phyloP scores from a whole-genome alignment of 2,797 vertebrate species.

The Siniperca undulata region DNA sequence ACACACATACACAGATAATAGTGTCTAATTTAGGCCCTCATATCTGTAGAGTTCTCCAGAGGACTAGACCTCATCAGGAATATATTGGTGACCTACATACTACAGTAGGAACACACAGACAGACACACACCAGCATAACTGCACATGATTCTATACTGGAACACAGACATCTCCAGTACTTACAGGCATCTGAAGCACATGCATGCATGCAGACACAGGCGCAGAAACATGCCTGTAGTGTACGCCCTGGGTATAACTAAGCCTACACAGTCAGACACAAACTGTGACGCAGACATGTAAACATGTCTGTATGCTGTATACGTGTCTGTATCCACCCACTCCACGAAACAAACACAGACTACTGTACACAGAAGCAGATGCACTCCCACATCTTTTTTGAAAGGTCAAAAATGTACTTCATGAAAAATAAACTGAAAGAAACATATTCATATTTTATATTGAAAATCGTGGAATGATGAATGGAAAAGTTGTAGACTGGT shows the following conservation, averaged over 20 bases:
- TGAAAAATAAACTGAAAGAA: conserved; percentile 15
- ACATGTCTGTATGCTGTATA: conserved; percentile 38
- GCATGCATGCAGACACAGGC: conserved; percentile 41
- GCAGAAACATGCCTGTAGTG: conserved; percentile 35
- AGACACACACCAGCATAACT: conserved; percentile 30
- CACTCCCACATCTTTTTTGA: conserved; percentile 28
- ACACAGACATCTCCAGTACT: conserved; percentile 40
- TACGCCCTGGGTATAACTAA: conserved; percentile 19
- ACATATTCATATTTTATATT: conserved; percentile 22
- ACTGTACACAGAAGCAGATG: conserved; percentile 17
- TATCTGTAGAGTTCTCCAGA: conserved; percentile 83
- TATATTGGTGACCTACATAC: conserved; percentile 85
- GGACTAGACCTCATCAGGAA: conserved; percentile 83
- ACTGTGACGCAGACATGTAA: conserved; percentile 38
- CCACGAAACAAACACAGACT: conserved; percentile 19
- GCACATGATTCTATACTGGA: conserved; percentile 45
- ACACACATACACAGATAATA: conserved; percentile 73
- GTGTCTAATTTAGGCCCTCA: conserved; percentile 82
- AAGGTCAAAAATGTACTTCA: conserved; percentile 26
- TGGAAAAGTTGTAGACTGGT: background rate
- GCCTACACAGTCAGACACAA: conserved; percentile 44
- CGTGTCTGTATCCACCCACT: conserved; percentile 49
- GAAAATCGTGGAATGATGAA: conserved; percentile 7
- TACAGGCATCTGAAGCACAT: conserved; percentile 30
- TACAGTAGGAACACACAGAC: conserved; percentile 54